phyloP scores from a whole-genome alignment of 1,140 invertebrate species.

The Calycopis cecrops region DNA sequence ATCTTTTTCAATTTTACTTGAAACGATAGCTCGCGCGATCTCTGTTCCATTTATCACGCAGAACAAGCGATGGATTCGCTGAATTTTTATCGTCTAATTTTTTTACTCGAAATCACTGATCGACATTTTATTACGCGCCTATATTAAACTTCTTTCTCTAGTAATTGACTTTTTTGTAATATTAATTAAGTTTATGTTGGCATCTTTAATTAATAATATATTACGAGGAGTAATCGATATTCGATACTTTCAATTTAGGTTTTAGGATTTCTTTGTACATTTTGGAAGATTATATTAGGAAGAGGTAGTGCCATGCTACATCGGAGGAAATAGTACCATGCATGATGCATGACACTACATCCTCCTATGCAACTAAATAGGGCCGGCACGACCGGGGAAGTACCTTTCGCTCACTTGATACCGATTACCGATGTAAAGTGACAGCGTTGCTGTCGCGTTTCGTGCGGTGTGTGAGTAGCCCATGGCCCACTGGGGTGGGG shows the following conservation, averaged over 20 bases:
- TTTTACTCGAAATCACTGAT: slow-evolving; percentile 15
- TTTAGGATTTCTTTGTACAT: no score
- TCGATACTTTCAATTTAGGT: not conserved
- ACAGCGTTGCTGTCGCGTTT: no score
- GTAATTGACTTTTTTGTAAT: not conserved
- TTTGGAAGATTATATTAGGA: no score
- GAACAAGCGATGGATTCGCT: slow-evolving; percentile 7
- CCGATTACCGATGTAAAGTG: no score
- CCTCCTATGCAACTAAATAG: no score
- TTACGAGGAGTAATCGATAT: not conserved
- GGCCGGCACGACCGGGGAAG: no score
- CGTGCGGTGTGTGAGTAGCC: no score
- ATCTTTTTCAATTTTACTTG: slow-evolving; percentile 51
- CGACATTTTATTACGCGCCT: not conserved
- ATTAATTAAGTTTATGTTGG: not conserved
- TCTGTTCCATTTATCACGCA: slow-evolving; percentile 15
- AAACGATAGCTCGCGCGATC: slow-evolving; percentile 25
- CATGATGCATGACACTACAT: no score
- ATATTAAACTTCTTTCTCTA: not conserved
- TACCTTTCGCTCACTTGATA: no score
- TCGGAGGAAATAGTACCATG: no score
- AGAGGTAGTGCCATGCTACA: no score
- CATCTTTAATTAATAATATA: slow-evolving; percentile 3
- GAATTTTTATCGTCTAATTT: slow-evolving; percentile 19
- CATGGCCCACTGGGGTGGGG: no score